Conservation (phyloP, 2,888 invertebrate species). For the Drosophila cognata region DNA sequence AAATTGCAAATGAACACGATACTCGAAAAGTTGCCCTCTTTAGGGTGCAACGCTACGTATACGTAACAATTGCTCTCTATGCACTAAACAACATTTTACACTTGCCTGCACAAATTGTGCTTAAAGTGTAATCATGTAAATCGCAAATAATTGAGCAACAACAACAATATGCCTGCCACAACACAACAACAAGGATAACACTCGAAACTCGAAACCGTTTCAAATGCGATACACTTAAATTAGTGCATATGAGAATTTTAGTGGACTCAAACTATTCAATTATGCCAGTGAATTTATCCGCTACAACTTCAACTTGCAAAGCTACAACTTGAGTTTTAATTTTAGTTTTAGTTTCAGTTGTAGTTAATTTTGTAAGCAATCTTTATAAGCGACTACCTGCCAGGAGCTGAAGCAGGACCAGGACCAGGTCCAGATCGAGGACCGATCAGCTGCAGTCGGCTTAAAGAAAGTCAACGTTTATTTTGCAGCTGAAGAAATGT, state of each 20-base stretch:
- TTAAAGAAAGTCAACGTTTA: conserved; percentile 32
- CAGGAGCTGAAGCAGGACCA: background rate
- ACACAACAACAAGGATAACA: conserved; percentile 31
- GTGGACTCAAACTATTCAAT: conserved; percentile 43
- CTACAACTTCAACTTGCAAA: background rate
- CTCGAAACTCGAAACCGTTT: conserved; percentile 32
- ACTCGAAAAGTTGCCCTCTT: conserved; percentile 64
- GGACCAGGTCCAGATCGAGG: background rate
- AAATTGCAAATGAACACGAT: conserved; percentile 81
- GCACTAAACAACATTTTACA: conserved; percentile 65
- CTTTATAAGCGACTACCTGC: background rate
- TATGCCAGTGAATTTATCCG: conserved; percentile 31
- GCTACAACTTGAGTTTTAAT: background rate
- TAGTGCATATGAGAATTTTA: conserved; percentile 23
- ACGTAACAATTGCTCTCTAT: conserved; percentile 56
- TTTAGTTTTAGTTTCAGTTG: background rate
- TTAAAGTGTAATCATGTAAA: conserved; percentile 77
- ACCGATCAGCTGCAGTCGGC: background rate
- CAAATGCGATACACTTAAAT: conserved; percentile 39
- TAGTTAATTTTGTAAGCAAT: background rate
- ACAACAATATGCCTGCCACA: conserved; percentile 12
- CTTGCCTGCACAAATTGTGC: conserved; percentile 69
- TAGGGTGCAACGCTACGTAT: conserved; percentile 55
- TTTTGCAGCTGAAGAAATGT: conserved; percentile 42
- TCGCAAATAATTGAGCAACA: conserved; percentile 64